A percentile compares a stretch with the other conserved stretches of the same genome.
Evolutionary conservation across 53 echinoderm and acorn worm species (phyloP).

Genomic region (Apostichopus leukothele): DNA sequence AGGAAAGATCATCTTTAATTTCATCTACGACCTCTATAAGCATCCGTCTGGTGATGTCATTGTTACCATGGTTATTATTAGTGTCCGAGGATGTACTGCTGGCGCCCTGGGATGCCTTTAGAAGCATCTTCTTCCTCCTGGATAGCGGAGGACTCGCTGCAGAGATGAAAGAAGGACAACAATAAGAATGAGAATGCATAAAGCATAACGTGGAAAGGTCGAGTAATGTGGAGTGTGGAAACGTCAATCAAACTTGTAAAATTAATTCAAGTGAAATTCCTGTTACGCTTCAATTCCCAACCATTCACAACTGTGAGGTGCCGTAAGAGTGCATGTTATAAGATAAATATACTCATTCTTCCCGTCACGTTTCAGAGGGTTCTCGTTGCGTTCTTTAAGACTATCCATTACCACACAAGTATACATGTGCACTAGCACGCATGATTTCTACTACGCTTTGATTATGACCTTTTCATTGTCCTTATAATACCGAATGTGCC

Average conservation of each 20-base stretch:
- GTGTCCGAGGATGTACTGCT: constrained; percentile 6
- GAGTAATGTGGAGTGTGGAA: neutral
- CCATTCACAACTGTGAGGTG: neutral
- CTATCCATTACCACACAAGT: too few relatives aligned
- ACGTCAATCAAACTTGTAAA: neutral
- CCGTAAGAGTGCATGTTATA: too few relatives aligned
- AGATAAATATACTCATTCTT: too few relatives aligned
- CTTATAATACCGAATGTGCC: too few relatives aligned
- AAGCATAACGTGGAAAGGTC: neutral
- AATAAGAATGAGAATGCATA: neutral
- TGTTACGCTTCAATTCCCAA: neutral
- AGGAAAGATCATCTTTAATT: constrained; percentile 34
- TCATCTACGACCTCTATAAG: constrained; percentile 16
- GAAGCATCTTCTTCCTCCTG: constrained; percentile 40
- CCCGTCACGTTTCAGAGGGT: too few relatives aligned
- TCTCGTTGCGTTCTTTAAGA: too few relatives aligned
- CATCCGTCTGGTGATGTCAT: constrained; percentile 22
- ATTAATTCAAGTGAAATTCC: neutral
- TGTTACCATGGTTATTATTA: constrained; percentile 35
- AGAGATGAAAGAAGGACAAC: neutral
- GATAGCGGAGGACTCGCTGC: constrained; percentile 39
- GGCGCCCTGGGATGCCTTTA: constrained; percentile 25
- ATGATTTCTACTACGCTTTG: too few relatives aligned
- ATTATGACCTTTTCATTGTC: too few relatives aligned
- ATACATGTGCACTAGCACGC: too few relatives aligned